Evolutionary conservation across 2,113 vertebrate genomes (phyloP).

Genomic region (Ceyx melanurus): DNA sequence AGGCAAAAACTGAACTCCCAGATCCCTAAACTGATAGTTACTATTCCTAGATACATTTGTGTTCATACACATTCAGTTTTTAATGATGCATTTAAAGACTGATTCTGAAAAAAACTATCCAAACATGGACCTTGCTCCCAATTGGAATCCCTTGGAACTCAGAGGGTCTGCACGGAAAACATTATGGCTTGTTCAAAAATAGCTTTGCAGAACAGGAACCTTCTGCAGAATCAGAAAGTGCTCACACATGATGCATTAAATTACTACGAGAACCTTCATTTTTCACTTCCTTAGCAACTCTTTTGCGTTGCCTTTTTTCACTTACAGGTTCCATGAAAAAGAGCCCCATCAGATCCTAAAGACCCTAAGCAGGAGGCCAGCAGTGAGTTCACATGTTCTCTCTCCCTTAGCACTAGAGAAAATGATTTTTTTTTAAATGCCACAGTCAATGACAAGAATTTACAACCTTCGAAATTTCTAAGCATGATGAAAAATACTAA

Average conservation of each 20-base stretch:
- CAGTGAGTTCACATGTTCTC: background rate
- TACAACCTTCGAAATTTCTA: background rate
- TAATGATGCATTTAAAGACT: background rate
- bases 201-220: slow-evolving; percentile 37
- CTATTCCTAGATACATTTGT: background rate
- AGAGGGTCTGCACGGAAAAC: background rate
- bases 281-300: slow-evolving; percentile 16
- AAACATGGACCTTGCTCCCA: background rate
- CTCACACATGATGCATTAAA: background rate
- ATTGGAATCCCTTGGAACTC: background rate
- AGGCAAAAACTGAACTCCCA: background rate
- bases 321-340: background rate
- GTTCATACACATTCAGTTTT: background rate
- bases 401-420: background rate
- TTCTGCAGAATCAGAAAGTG: slow-evolving; percentile 3
- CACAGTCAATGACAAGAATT: background rate
- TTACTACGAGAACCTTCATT: slow-evolving; percentile 18
- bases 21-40: background rate
- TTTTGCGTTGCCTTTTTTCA: slow-evolving; percentile 14
- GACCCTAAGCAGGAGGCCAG: background rate
- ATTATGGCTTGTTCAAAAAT: slow-evolving; percentile 1
- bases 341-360: background rate
- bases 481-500: background rate
- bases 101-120: background rate
- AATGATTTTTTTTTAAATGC: background rate